Evolutionary conservation across 92 coral and sea anemone species (phyloP).

Genomic region (Zoanthus sansibaricus): DNA sequence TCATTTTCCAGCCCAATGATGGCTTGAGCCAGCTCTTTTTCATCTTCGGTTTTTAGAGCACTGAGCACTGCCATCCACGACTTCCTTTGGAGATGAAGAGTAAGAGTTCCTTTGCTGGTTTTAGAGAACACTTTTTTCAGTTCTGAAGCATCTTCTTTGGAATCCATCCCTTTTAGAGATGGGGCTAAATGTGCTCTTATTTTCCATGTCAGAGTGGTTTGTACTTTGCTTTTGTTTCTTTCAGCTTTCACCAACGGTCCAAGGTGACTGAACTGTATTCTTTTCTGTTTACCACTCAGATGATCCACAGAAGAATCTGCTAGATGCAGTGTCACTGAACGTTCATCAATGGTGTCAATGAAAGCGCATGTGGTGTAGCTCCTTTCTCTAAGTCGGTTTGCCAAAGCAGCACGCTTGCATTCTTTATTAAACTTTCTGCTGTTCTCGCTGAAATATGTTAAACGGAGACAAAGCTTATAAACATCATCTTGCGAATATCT

Average conservation of each 20-base stretch:
- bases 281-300: constrained; percentile 59
- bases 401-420: constrained; percentile 72
- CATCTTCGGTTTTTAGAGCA: constrained; percentile 28
- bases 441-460: constrained; percentile 74
- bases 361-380: constrained; percentile 61
- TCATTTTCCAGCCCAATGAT: constrained; percentile 2
- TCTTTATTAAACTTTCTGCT: constrained; percentile 70
- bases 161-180: neutral
- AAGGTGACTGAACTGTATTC: constrained; percentile 67
- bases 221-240: constrained; percentile 24
- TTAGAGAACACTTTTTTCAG: neutral
- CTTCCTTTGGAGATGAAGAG: neutral
- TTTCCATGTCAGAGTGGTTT: constrained; percentile 63
- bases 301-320: constrained; percentile 62
- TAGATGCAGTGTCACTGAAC: constrained; percentile 65
- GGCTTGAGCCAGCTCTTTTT: neutral
- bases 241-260: constrained; percentile 51
- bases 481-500: constrained; percentile 60
- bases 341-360: constrained; percentile 69
- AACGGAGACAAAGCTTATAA: constrained; percentile 77
- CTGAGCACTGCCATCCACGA: neutral
- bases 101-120: neutral
- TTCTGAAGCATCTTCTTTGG: neutral
- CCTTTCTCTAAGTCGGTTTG: constrained; percentile 53
- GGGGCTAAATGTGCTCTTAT: constrained; percentile 68